Percentiles rank a stretch among this genome's conserved stretches.
phyloP scores from a whole-genome alignment of 2,113 vertebrate genomes.

The Sturnus vulgaris region DNA sequence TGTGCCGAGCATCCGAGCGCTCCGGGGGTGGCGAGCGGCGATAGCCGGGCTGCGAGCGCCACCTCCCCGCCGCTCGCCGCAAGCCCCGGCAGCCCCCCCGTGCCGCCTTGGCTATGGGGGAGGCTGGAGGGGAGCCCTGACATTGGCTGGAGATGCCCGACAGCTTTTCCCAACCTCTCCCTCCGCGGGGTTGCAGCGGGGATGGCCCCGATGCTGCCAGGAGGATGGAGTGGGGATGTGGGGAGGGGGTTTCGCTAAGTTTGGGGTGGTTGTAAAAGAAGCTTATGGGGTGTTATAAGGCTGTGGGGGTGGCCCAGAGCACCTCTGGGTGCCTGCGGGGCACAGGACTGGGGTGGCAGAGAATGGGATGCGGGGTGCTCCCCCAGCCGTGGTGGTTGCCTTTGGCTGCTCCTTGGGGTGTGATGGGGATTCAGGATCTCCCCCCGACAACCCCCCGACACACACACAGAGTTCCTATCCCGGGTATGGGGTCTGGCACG shows the following conservation, averaged over 20 bases:
- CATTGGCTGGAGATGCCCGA: fast-evolving
- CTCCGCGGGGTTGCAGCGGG: background rate
- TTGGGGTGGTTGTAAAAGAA: background rate
- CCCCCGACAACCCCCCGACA: fast-evolving
- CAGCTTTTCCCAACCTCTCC: background rate
- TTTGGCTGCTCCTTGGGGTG: background rate
- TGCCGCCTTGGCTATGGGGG: fast-evolving
- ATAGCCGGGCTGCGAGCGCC: constrained; percentile 46
- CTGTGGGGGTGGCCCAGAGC: background rate
- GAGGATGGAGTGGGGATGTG: background rate
- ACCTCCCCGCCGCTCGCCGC: constrained; percentile 33
- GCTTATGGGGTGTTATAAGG: background rate
- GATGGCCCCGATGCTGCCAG: background rate
- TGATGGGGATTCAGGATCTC: background rate
- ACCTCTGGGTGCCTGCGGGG: background rate
- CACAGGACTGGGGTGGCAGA: background rate
- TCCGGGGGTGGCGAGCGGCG: background rate
- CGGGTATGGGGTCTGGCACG: fast-evolving
- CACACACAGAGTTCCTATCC: background rate
- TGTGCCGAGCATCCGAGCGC: background rate
- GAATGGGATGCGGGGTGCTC: background rate
- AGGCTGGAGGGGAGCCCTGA: background rate
- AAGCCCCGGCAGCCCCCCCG: background rate
- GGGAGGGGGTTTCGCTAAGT: background rate
- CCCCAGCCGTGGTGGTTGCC: fast-evolving